Evolutionary conservation across 1,140 invertebrate genomes (phyloP), one percentile per base, ranked within the genome.

Genomic region (Agrilus planipennis): DNA sequence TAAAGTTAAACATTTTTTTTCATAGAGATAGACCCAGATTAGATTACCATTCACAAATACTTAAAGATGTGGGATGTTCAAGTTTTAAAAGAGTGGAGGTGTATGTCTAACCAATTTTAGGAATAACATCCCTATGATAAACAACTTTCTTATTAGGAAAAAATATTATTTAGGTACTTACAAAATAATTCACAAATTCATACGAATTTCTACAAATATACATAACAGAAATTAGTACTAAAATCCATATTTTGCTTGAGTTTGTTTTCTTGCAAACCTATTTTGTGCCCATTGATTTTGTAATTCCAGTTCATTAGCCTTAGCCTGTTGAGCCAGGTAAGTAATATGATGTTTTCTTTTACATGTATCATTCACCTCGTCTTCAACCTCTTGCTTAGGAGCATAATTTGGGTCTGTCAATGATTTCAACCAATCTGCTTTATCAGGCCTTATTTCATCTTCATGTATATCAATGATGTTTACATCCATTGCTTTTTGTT

Each of bases 271-370:
- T 7, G 80, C 82, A 62, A 83, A 72, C 57, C 80, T 76, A 57
- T 89, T 94, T 47, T 81, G 74, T 2, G 90, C 79, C 91, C 91
- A 95, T 62, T 89, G 81, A 60, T 91, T 93, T 61, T 95, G 87
- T 10, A 96, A 62, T 60, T 93, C 89, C 45, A 89, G 64, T 64
- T 96, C 90, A 67, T 91, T 85, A 29, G 86, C 88, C 65, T 94
- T 94, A 6, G 58, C 60, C 69, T 85, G 87, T 61, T 87, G 84
- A 6, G 91, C 90, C 40, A 95, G 70, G 63, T 95, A 95, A 2
- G 89, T 94, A 49, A 96, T 96, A 68, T 96, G 92, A 72, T 96
- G 90, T 64, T 95, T 95, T 25, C 79, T 68, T 50, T 73, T 77
- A 44, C 82, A 81, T 50, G 81, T 79, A 11, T 68, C 69, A 47